A percentile compares a stretch with the other conserved stretches of the same genome.
phyloP scores from a whole-genome alignment of 2,797 vertebrate species.

The Gambelia wislizenii region DNA sequence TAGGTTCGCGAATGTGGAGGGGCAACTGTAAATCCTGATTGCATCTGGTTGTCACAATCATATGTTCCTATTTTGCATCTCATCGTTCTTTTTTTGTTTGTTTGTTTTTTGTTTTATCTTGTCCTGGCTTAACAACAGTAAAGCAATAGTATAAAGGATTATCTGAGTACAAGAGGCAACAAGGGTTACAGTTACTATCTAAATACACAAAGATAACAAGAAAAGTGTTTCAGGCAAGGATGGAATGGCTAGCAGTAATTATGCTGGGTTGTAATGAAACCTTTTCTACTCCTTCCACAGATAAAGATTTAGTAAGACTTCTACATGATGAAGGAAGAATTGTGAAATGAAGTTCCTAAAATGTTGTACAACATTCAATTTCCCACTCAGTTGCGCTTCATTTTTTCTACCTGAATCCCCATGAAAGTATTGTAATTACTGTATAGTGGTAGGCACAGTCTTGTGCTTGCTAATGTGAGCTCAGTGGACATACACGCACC shows the following conservation, averaged over 20 bases:
- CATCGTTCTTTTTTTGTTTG: no score
- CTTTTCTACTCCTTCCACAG: background rate
- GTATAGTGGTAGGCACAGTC: background rate
- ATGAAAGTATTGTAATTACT: background rate
- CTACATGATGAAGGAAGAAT: background rate
- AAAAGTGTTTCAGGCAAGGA: conserved; percentile 22
- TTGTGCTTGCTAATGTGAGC: background rate
- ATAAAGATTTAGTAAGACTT: background rate
- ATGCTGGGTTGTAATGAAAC: background rate
- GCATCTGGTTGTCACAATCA: background rate
- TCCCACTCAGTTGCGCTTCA: background rate
- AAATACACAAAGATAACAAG: conserved; percentile 48
- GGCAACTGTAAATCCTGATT: background rate
- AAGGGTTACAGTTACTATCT: background rate
- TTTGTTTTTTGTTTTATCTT: background rate
- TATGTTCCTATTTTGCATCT: background rate
- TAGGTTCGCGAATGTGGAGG: no score
- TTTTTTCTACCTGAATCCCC: background rate
- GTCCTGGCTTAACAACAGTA: background rate
- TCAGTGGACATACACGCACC: background rate
- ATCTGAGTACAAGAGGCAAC: background rate
- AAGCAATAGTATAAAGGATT: background rate
- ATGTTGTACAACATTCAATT: background rate
- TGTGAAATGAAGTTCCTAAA: background rate
- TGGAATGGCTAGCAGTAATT: background rate